Evolutionary conservation across 2,113 vertebrate species (phyloP).

Genomic region (Cinclus mexicanus): DNA sequence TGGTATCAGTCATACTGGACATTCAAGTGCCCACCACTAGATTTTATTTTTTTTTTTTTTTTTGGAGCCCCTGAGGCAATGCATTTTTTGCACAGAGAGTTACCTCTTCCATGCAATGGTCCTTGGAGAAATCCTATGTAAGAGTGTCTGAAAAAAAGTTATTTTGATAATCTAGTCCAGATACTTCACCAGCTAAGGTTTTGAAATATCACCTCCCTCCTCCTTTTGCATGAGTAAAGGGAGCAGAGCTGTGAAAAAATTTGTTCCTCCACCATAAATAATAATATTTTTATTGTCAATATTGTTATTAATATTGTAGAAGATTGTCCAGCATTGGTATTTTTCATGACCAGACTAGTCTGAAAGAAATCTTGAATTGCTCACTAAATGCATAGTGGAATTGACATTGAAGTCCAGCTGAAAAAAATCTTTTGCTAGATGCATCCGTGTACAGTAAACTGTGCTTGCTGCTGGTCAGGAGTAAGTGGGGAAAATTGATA

Average conservation of each 20-base stretch:
- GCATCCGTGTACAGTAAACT: background rate
- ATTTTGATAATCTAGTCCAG: background rate
- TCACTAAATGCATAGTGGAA: background rate
- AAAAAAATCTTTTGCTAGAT: background rate
- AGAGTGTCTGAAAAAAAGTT: background rate
- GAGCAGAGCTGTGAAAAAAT: background rate
- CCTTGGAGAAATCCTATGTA: background rate
- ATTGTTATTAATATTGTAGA: background rate
- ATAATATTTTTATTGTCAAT: background rate
- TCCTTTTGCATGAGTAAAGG: background rate
- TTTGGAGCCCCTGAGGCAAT: background rate
- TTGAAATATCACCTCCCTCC: background rate
- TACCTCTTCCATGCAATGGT: background rate
- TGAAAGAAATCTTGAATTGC: background rate
- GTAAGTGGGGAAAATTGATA: background rate
- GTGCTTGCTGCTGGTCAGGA: background rate
- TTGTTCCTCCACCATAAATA: background rate
- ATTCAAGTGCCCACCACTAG: background rate
- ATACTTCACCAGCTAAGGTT: background rate
- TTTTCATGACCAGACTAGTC: background rate
- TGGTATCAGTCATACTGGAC: accelerated
- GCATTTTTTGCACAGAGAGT: background rate
- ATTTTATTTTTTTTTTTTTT: background rate
- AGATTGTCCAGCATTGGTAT: background rate
- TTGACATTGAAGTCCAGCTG: background rate